Percentiles rank a stretch among this genome's conserved stretches.
Evolutionary conservation across 1,140 invertebrate genomes (phyloP).

Genomic region (Asobara japonica): DNA sequence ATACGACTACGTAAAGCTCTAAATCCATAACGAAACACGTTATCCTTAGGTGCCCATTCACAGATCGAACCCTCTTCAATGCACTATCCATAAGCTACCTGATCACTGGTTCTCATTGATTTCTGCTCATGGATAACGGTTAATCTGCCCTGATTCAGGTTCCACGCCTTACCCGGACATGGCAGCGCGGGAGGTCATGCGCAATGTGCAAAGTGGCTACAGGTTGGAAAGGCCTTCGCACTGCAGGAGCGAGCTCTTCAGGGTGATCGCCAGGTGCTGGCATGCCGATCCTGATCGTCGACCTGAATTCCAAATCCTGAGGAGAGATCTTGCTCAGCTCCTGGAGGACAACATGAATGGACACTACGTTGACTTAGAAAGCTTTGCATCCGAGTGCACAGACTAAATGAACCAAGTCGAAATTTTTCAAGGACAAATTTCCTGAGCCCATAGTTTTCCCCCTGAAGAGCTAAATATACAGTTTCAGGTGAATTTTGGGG

Average conservation of each 20-base stretch:
- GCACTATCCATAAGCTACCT: too few relatives aligned
- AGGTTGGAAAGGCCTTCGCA: constrained; percentile 79
- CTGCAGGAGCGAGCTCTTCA: constrained; percentile 79
- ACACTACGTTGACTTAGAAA: constrained; percentile 81
- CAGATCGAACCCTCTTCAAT: too few relatives aligned
- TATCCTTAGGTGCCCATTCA: too few relatives aligned
- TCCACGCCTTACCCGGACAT: constrained; percentile 85
- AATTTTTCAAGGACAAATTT: background rate
- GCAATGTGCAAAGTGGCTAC: constrained; percentile 79
- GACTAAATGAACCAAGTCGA: constrained; percentile 57
- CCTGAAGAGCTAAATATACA: too few relatives aligned
- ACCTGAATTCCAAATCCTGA: constrained; percentile 76
- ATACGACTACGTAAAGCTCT: too few relatives aligned
- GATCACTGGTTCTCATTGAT: too few relatives aligned
- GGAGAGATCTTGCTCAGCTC: constrained; percentile 75
- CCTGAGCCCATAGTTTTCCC: too few relatives aligned
- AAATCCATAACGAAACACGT: too few relatives aligned
- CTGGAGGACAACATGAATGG: constrained; percentile 77
- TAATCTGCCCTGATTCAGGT: constrained; percentile 64
- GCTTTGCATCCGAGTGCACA: constrained; percentile 77
- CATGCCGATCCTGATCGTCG: constrained; percentile 77
- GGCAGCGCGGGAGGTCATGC: constrained; percentile 81
- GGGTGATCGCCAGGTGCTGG: constrained; percentile 81
- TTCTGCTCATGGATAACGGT: constrained; percentile 25
- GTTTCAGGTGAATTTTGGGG: too few relatives aligned